A percentile compares a stretch with the other conserved stretches of the same genome.
Conservation (phyloP, 2,797 vertebrate species). For the Sciurus carolinensis region DNA sequence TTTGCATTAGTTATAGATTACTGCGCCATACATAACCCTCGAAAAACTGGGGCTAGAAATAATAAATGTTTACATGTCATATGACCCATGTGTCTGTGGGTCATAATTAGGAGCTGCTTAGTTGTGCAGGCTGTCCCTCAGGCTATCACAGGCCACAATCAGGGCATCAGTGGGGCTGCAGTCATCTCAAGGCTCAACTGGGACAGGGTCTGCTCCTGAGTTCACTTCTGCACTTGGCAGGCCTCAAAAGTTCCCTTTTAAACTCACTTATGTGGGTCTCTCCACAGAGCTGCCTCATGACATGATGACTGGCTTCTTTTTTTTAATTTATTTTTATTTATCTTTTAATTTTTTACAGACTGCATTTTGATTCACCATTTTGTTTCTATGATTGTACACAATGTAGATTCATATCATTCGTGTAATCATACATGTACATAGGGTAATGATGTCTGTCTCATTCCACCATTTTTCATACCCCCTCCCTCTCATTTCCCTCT, state of each 20-base stretch:
- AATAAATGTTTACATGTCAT: not conserved
- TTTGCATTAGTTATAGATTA: not conserved
- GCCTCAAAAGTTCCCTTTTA: not conserved
- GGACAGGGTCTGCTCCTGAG: not conserved
- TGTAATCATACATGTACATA: no score
- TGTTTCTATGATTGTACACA: no score
- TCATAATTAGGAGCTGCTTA: not conserved
- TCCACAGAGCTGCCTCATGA: not conserved
- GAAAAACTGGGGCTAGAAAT: not conserved
- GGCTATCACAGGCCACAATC: not conserved
- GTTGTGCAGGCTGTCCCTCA: not conserved
- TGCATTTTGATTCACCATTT: no score
- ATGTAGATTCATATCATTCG: no score
- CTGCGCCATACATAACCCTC: not conserved
- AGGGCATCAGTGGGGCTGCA: not conserved
- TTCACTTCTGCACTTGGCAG: not conserved
- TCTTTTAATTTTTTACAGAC: no score
- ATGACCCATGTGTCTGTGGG: not conserved
- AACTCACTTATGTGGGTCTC: not conserved
- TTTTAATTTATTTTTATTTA: no score
- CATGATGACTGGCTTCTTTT: not conserved
- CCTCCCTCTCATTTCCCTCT: no score
- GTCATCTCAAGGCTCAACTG: not conserved
- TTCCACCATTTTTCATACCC: no score
- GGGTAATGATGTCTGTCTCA: no score